Evolutionary conservation across 2,888 invertebrate species (phyloP), one percentile per base, ranked within the genome.

Genomic region (Ichneumoninae sp.): DNA sequence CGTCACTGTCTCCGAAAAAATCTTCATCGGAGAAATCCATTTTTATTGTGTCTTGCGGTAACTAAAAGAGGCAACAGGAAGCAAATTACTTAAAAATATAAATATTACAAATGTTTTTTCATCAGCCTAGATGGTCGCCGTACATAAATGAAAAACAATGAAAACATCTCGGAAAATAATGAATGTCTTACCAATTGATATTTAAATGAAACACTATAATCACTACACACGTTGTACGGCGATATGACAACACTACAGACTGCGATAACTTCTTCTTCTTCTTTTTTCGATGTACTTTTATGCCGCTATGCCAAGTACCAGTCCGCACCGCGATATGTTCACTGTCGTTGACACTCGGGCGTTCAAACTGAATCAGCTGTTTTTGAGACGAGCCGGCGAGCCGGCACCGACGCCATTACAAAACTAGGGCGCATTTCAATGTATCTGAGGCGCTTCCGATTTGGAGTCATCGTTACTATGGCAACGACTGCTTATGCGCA

Each of bases 11-110:
- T 13, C 83, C 87, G 36, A 91, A 90, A 19, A 89, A 86, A 26
- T 91, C 91, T 5, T 89, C 89, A 8, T 90, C 90, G 1, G 82
- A 86, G 0, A 84, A 84, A 65, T 90, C 86, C 88, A 90, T 90
- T 5, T 47, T 47, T 16, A 0, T 47, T 3, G 44, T 22, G 19
- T 16, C 19, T 62, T 6, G 36, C 19, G 4, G 0, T 19, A 2
- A 1, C 22, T 40, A 16, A 30, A 33, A 62, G n/a, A 30, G 10
- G 44, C 10, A 3, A 16, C 7, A 36, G 16, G 16, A 47, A 3
- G 16, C 16, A 47, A 16, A 16, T 47, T 47, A 47, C 3, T 4
- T 1, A 3, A 47, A 47, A 47, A 13, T 16, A 16, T 16, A 47
- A 47, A 0, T 16, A 3, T 47, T 47, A 16, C 3, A 47, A 47